Evolutionary conservation across 2,888 invertebrate genomes (phyloP).

Genomic region (Aphidius colemani): DNA sequence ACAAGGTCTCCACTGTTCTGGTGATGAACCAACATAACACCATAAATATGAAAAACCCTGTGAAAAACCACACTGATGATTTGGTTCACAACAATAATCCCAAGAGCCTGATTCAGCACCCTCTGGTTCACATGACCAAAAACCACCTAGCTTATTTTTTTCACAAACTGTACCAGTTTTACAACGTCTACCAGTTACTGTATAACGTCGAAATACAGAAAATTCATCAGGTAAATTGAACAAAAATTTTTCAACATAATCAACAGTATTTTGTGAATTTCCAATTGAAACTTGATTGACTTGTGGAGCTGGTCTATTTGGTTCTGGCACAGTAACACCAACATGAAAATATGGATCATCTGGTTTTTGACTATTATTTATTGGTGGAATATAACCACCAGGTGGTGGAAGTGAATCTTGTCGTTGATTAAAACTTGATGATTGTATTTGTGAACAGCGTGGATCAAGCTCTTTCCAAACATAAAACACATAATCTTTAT

Average conservation of each 20-base stretch:
- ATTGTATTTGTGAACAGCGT: conserved; percentile 61
- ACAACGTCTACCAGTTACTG: conserved; percentile 82
- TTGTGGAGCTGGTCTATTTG: conserved; percentile 8
- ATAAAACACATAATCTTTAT: conserved; percentile 73
- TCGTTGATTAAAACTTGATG: conserved; percentile 35
- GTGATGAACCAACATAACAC: conserved; percentile 81
- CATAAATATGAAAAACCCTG: conserved; percentile 82
- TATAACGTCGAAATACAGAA: conserved; percentile 73
- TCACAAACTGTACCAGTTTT: conserved; percentile 72
- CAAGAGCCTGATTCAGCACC: conserved; percentile 72
- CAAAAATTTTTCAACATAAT: conserved; percentile 11
- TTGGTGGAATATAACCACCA: conserved; percentile 9
- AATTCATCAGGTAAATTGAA: conserved; percentile 57
- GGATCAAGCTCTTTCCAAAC: conserved; percentile 81
- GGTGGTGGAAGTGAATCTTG: conserved; percentile 28
- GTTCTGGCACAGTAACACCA: conserved; percentile 4
- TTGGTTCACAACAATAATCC: conserved; percentile 86
- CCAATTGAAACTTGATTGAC: neutral
- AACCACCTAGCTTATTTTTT: conserved; percentile 76
- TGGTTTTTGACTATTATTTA: neutral
- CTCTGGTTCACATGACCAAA: conserved; percentile 84
- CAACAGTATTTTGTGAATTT: neutral
- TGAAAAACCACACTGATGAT: conserved; percentile 83
- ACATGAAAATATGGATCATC: conserved; percentile 25
- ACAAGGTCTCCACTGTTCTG: conserved; percentile 86